Percentiles rank a stretch among this genome's conserved stretches.
phyloP scores from a whole-genome alignment of 2,113 vertebrate species.

The Gymnobelideus leadbeateri region DNA sequence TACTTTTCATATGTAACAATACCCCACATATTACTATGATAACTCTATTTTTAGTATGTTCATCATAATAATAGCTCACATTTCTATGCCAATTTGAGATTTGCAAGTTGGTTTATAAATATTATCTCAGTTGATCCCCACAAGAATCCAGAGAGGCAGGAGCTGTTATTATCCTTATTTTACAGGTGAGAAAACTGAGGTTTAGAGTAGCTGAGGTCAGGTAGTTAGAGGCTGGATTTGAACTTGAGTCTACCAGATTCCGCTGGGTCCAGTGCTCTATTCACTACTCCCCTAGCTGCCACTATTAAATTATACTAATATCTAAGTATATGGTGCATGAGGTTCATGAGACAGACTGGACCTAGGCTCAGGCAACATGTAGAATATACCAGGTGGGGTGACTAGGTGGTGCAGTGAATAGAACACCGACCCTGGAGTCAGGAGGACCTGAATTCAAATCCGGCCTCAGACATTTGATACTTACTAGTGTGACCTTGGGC shows the following conservation, averaged over 20 bases:
- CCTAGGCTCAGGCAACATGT: not conserved
- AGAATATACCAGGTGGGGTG: too few relatives aligned
- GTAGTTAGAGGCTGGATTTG: not conserved
- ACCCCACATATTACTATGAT: not conserved
- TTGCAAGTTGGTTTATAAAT: not conserved
- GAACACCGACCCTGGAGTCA: too few relatives aligned
- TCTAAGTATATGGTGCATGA: too few relatives aligned
- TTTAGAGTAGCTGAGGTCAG: not conserved
- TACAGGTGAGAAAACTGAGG: not conserved
- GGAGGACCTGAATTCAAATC: too few relatives aligned
- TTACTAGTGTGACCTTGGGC: too few relatives aligned
- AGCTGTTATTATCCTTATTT: not conserved
- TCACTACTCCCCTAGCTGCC: too few relatives aligned
- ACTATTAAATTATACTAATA: too few relatives aligned
- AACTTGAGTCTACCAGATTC: not conserved
- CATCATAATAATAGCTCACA: not conserved
- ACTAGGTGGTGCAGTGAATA: too few relatives aligned
- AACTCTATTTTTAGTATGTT: not conserved
- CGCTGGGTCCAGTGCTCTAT: too few relatives aligned
- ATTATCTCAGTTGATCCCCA: not conserved
- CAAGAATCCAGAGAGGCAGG: not conserved
- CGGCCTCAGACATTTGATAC: too few relatives aligned
- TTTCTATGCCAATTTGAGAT: not conserved
- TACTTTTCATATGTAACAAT: not conserved
- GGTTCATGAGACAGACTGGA: not conserved